phyloP scores from a whole-genome alignment of 2,113 vertebrate species.

The Felis catus region DNA sequence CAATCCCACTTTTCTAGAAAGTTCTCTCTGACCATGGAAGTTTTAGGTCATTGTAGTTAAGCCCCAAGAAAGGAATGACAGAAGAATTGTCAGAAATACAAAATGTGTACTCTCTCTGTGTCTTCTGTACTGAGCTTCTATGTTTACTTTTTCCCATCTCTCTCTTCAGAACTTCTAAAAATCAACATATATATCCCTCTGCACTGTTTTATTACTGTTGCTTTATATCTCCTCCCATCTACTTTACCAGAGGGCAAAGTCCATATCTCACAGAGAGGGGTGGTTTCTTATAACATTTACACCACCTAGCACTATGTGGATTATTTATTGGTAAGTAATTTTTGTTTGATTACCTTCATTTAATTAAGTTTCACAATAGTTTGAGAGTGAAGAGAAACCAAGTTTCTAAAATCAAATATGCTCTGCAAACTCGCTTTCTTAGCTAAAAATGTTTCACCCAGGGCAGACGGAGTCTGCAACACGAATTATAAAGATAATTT shows the following conservation, averaged over 20 bases:
- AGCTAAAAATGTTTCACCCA: not conserved
- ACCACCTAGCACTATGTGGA: not conserved
- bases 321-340: not conserved
- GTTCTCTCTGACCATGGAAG: not conserved
- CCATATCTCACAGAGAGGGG: not conserved
- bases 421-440: not conserved
- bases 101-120: not conserved
- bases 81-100: not conserved
- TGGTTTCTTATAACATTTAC: not conserved
- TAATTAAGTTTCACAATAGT: not conserved
- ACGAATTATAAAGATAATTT: constrained; percentile 16
- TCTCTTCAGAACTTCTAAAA: not conserved
- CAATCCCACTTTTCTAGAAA: not conserved
- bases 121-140: not conserved
- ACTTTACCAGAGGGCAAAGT: not conserved
- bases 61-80: not conserved
- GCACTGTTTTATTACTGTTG: not conserved
- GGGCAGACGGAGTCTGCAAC: not conserved
- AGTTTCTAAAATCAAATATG: not conserved
- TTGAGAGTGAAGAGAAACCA: not conserved
- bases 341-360: not conserved
- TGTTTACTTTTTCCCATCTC: not conserved
- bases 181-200: not conserved
- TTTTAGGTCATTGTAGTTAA: not conserved
- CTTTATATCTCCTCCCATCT: not conserved